Conservation (phyloP, 2,797 vertebrate genomes). For the Diceros bicornis region DNA sequence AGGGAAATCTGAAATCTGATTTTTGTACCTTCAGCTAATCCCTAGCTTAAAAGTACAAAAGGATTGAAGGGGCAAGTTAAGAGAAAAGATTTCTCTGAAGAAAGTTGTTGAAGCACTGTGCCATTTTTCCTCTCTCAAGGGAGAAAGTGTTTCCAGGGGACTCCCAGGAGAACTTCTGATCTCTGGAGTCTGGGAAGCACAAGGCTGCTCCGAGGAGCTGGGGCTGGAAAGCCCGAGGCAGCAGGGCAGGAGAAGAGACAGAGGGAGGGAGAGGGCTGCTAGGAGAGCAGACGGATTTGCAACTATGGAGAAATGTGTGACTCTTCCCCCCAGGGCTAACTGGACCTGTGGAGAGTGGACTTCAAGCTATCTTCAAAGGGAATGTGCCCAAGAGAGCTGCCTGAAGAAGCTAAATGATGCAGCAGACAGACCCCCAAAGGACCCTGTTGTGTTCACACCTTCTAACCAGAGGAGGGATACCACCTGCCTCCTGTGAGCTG, state of each 20-base stretch:
- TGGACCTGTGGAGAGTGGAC: background rate
- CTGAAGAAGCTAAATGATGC: background rate
- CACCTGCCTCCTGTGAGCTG: background rate
- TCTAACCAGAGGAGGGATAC: background rate
- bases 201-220: background rate
- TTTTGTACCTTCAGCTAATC: background rate
- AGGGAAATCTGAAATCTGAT: background rate
- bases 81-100: background rate
- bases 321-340: background rate
- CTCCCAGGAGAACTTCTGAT: background rate
- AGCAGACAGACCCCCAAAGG: background rate
- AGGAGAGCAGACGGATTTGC: background rate
- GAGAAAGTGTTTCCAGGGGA: background rate
- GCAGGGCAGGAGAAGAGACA: background rate
- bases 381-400: background rate
- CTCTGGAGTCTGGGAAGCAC: background rate
- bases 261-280: background rate
- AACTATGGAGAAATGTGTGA: background rate
- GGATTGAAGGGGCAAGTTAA: background rate
- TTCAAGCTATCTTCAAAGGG: background rate
- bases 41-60: background rate
- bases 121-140: background rate
- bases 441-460: background rate
- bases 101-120: background rate
- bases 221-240: background rate